Conservation (phyloP, 2,797 vertebrate genomes). For the Enteromius mattozi region DNA sequence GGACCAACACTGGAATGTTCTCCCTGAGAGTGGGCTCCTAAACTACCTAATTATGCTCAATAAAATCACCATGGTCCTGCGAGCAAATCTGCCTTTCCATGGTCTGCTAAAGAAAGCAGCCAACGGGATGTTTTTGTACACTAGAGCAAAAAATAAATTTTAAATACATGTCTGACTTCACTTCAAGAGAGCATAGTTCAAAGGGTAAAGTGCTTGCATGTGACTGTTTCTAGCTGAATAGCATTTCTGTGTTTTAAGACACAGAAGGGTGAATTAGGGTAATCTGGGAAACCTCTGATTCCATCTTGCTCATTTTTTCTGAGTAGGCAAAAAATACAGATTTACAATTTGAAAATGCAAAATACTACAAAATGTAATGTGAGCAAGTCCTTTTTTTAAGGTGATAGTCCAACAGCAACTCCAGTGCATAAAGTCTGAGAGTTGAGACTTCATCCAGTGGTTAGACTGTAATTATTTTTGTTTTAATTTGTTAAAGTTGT, state of each 20-base stretch:
- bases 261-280: neutral
- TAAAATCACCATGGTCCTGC: conserved; percentile 53
- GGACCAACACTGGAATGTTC: conserved; percentile 61
- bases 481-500: neutral
- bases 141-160: conserved; percentile 33
- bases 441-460: neutral
- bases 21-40: conserved; percentile 57
- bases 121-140: conserved; percentile 24
- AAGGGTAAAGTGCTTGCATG: conserved; percentile 29
- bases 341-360: neutral
- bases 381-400: neutral
- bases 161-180: conserved; percentile 29
- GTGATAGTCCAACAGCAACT: neutral
- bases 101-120: conserved; percentile 42
- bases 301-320: neutral
- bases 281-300: neutral
- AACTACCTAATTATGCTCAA: conserved; percentile 61
- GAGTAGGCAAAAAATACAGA: neutral
- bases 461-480: neutral
- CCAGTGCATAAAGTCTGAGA: neutral
- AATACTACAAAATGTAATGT: neutral
- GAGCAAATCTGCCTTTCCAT: conserved; percentile 54
- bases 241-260: neutral
- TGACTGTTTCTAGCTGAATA: conserved; percentile 15
- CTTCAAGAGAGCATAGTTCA: conserved; percentile 1